Base-by-base conservation (phyloP, 2,113 vertebrate species). In the Campylomormyrus numenius region DNA sequence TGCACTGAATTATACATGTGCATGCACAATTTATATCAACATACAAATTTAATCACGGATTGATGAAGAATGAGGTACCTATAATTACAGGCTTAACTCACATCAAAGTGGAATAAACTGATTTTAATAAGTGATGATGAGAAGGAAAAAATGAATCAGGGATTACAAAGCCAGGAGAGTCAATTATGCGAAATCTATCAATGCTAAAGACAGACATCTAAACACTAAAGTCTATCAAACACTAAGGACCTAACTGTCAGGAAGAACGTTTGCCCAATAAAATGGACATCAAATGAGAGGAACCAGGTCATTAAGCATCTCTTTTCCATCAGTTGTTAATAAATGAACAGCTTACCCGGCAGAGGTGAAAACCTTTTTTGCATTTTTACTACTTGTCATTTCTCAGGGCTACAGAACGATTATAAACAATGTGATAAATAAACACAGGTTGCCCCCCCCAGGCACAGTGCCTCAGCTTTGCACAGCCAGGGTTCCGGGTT, bases 41-140 rank as follows among this genome's bases (percentile, higher is more conserved):
- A 92, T 94, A 93, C 92, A 92, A 92, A 93, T 95, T 96, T 94
- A 95, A 95, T 95, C 94, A 95, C 94, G 93, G 92, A 94, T 94
- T 94, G 94, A 94, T 93, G 93, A 94, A 93, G 93, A 95, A 93
- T 94, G 91, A 90, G 89, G 90, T 92, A 70, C 56, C 31, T 74
- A 74, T 62, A 74, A 95, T 95, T 94, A 94, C 85, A 27, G 91
- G 91, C 93, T 92, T 88, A 90, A 93, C 93, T 93, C 90, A 95
- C 94, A 95, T 95, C 95, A 95, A 96, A 95, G 93, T 90, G 87
- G 91, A 89, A 90, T 93, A 93, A 94, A 94, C 92, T 94, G 83
- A 93, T 92, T 91, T 88, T 90, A 92, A 91, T 92, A 87, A 90
- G 87, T 90, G 87, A 88, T 89, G 90, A 92, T 88, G 85, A 89